Conservation (phyloP, 1,140 invertebrate genomes). For the Panagrolaimus sp. region DNA sequence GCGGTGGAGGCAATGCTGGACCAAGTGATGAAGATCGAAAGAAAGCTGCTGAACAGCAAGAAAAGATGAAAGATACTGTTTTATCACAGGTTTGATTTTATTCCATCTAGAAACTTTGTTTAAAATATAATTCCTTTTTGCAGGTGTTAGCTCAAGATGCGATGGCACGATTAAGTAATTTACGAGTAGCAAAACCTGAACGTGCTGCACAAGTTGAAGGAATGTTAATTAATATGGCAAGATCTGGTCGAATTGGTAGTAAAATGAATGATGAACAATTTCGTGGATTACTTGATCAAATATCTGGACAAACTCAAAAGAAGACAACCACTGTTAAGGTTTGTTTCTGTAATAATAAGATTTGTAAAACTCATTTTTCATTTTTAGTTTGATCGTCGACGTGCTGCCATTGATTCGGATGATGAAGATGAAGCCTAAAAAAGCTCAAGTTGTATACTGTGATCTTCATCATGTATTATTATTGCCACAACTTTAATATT, state of each 20-base stretch:
- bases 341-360: neutral
- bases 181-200: slow-evolving; percentile 84
- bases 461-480: too few species aligned
- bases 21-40: neutral
- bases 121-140: slow-evolving; percentile 14
- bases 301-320: slow-evolving; percentile 28
- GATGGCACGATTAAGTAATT: slow-evolving; percentile 69
- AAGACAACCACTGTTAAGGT: slow-evolving; percentile 38
- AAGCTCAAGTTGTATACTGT: too few species aligned
- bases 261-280: slow-evolving; percentile 54
- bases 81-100: slow-evolving; percentile 25
- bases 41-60: slow-evolving; percentile 2
- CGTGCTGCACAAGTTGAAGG: slow-evolving; percentile 86
- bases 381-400: slow-evolving; percentile 72
- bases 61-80: slow-evolving; percentile 29
- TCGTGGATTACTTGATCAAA: slow-evolving; percentile 23
- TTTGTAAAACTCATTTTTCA: neutral
- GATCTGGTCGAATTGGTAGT: slow-evolving; percentile 63
- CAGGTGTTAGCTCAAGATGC: slow-evolving; percentile 35
- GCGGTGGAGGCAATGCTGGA: neutral
- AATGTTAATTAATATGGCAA: slow-evolving; percentile 84
- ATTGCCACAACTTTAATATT: too few species aligned
- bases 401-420: slow-evolving; percentile 74
- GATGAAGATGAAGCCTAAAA: slow-evolving; percentile 67
- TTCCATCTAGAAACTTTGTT: neutral